Base-by-base conservation (phyloP, 1,140 invertebrate genomes). In the Pogonognathellus flavescens region DNA sequence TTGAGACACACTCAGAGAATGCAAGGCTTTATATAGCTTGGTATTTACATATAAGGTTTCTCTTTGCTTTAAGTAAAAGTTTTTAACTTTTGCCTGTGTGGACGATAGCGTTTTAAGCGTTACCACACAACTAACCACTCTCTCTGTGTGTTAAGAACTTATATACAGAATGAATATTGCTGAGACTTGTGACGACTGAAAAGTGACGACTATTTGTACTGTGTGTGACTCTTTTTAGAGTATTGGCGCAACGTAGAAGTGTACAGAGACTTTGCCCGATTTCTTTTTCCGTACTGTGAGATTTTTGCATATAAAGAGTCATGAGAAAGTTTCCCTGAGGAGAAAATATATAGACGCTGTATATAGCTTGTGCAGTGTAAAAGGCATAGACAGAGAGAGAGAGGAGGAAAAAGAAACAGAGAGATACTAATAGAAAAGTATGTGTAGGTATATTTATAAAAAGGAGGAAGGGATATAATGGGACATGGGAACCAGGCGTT, bases 91-190 rank as follows among this genome's bases (percentile, higher is more conserved):
- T 41, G 2, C 2, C 6, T 41, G 31, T 41, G 6, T 41, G 31
- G n/a, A n/a, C 31, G 6, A 41, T 41, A n/a, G n/a, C n/a, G n/a
- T n/a, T n/a, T n/a, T n/a, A 41, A 41, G 31, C 31, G 31, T 41
- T 41, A 41, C 31, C 31, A 41, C 31, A 41, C 31, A 41, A 41
- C 18, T 70, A 22, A 1, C 25, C 2, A 16, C 18, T 13, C n/a
- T n/a, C n/a, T n/a, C n/a, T 16, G 18, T n/a, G 18, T 16, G 62
- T 70, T n/a, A n/a, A n/a, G n/a, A n/a, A n/a, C n/a, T n/a, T n/a
- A n/a, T n/a, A n/a, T n/a, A n/a, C n/a, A n/a, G n/a, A n/a, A 81
- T 81, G 80, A 81, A 81, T 81, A 81, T 81, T 81, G 50, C 18
- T 76, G 70, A 76, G 22, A 49, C 31, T n/a, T n/a, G n/a, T n/a